Evolutionary conservation across 2,797 vertebrate genomes (phyloP), one percentile per base, ranked within the genome.

Genomic region (Acanthopagrus latus): DNA sequence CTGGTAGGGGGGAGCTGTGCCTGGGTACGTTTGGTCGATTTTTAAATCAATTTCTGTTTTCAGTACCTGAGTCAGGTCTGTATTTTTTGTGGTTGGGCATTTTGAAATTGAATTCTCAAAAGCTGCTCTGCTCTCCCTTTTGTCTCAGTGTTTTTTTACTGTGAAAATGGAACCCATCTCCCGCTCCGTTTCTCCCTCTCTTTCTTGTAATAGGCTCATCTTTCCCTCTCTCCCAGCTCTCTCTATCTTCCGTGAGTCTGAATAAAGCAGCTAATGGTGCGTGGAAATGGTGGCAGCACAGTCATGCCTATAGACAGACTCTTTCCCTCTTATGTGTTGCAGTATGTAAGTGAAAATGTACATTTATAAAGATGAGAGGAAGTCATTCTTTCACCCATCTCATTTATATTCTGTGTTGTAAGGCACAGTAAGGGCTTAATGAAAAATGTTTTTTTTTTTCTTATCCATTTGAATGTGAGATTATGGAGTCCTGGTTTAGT

Each of bases 261-360:
- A 91, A 91, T 91, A 90, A 91, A 92, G 89, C 82, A 81, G 88
- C 83, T 91, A 93, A 93, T 91, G 90, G 90, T 74, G 84, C 89
- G 79, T 90, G 87, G 88, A 93, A 90, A 91, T 90, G 88, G 84
- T 86, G 84, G 82, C 87, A 63, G 75, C 74, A 63, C 78, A 76
- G 86, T 74, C 82, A 56, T 54, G 48, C 85, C 82, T 79, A 72
- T 74, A 82, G 70, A 71, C 79, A 59, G 55, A 64, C 51, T 63
- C 71, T 70, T 69, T 82, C 58, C 73, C 73, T 58, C 71, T 81
- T 74, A 63, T 80, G 80, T 82, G 68, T 62, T 65, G 67, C 74
- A 62, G 57, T 74, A 69, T 89, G 73, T 80, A 81, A 91, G 85
- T 78, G 83, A 90, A 88, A 89, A 86, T 29, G 50, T 69, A 82